Conservation (phyloP, 1,140 invertebrate species). For the Orchestia grillus region DNA sequence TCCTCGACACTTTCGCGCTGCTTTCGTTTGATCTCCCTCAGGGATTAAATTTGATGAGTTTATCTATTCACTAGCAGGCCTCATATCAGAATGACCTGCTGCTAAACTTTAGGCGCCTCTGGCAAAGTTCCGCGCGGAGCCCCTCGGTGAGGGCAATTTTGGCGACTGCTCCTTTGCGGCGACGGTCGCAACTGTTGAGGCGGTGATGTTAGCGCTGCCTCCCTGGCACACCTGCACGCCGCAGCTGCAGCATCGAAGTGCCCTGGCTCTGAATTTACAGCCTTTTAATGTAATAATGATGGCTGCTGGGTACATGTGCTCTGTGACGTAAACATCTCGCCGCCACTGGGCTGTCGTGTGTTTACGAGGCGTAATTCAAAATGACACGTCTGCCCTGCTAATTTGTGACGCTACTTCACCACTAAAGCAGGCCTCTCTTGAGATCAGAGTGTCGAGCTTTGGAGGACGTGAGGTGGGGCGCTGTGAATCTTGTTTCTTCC, state of each 20-base stretch:
- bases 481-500: neutral
- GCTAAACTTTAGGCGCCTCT: too few relatives aligned
- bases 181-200: neutral
- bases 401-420: neutral
- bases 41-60: too few relatives aligned
- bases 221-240: neutral
- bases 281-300: neutral
- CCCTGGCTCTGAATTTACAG: neutral
- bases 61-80: too few relatives aligned
- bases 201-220: neutral
- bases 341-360: neutral
- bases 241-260: neutral
- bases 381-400: constrained; percentile 5
- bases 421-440: neutral
- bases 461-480: neutral
- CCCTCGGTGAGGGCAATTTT: too few relatives aligned
- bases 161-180: neutral
- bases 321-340: neutral
- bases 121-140: too few relatives aligned
- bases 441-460: neutral
- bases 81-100: too few relatives aligned
- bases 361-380: neutral
- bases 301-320: neutral
- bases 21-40: too few relatives aligned
- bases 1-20: too few relatives aligned